These are phyloP conservation scores for Cheilinus undulatus DNA, from an alignment of 2,113 vertebrate genomes.

Conservation along the genomic window DNA sequence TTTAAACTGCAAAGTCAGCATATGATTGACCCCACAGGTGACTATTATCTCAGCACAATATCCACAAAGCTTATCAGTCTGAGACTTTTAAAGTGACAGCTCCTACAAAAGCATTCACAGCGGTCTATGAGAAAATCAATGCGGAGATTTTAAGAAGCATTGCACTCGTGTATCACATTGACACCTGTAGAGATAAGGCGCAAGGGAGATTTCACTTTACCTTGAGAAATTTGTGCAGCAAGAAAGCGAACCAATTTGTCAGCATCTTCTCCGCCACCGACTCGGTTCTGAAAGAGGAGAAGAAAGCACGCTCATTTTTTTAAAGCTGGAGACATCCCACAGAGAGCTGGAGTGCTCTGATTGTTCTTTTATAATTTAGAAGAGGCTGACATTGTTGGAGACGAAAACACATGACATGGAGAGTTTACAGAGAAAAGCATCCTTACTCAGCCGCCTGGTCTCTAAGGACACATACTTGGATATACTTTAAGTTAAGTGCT, in stretches of 20 bases:
- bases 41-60: constrained; percentile 21
- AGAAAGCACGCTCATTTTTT: constrained; percentile 40
- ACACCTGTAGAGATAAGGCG: constrained; percentile 46
- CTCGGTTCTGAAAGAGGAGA: constrained; percentile 84
- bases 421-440: constrained; percentile 36
- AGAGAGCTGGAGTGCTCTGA: constrained; percentile 50
- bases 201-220: constrained; percentile 73
- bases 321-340: constrained; percentile 49
- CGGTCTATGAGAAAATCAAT: constrained; percentile 53
- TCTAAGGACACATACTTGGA: constrained; percentile 32
- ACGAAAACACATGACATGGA: constrained; percentile 36
- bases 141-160: constrained; percentile 19
- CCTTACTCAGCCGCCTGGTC: constrained; percentile 13
- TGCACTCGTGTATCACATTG: constrained; percentile 18
- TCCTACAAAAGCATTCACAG: constrained; percentile 20
- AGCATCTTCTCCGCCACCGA: constrained; percentile 90
- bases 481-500: constrained; percentile 50
- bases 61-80: constrained; percentile 36
- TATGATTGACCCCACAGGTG: constrained; percentile 30
- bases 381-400: constrained; percentile 36
- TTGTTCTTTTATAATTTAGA: constrained; percentile 61
- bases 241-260: constrained; percentile 96
- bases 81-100: constrained; percentile 20
- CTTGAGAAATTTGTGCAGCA: constrained; percentile 95
- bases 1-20: constrained; percentile 20